These are phyloP conservation scores for Synergus japonicus DNA, from an alignment of 2,888 invertebrate species.

Conservation along the genomic window DNA sequence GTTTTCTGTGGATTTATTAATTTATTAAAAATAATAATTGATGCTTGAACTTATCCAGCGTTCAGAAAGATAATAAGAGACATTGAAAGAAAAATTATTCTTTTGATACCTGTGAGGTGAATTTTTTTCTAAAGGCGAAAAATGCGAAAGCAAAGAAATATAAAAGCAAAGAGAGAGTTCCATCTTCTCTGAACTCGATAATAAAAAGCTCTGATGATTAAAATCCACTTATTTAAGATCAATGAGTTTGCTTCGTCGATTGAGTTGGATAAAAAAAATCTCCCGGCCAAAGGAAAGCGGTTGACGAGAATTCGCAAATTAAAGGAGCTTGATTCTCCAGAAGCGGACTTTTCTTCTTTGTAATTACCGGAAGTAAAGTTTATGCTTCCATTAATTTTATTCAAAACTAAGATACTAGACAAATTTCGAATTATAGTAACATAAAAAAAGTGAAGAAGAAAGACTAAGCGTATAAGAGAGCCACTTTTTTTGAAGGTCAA, in stretches of 20 bases:
- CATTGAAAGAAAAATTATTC: slow-evolving; percentile 9
- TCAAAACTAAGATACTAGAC: not conserved
- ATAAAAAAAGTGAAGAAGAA: not conserved
- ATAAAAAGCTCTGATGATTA: not conserved
- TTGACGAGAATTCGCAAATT: not conserved
- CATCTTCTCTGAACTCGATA: not conserved
- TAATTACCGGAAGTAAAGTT: not conserved
- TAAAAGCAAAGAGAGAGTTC: not conserved
- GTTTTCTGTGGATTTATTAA: not conserved
- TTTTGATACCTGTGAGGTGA: not conserved
- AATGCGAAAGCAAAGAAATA: not conserved
- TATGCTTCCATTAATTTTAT: not conserved
- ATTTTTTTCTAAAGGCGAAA: not conserved
- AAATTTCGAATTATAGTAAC: not conserved
- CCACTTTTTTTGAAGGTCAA: not conserved
- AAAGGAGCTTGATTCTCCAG: not conserved
- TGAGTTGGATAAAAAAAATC: not conserved
- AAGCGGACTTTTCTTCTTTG: not conserved
- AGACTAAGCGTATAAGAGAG: not conserved
- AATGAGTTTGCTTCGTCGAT: not conserved
- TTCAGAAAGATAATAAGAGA: not conserved
- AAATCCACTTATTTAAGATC: slow-evolving; percentile 6
- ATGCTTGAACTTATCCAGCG: not conserved
- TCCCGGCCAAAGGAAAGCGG: not conserved
- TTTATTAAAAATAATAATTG: not conserved